Evolutionary conservation across 2,113 vertebrate genomes (phyloP).

Genomic region (Hiodon alosoides): DNA sequence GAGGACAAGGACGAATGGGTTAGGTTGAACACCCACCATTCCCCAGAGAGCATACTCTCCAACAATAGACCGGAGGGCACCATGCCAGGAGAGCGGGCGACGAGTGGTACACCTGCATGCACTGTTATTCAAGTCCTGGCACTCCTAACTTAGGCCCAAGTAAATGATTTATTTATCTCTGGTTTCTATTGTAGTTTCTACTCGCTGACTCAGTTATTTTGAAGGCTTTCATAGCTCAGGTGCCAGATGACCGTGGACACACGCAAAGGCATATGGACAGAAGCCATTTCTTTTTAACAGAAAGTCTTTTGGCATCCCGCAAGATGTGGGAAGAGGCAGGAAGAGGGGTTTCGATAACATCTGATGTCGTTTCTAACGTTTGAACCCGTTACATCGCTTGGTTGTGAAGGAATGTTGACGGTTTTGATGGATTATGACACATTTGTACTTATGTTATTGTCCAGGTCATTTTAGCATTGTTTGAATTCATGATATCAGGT

Average conservation of each 20-base stretch:
- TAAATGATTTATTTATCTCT: conserved; percentile 23
- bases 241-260: not conserved
- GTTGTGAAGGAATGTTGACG: too few species aligned
- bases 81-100: conserved; percentile 40
- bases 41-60: conserved; percentile 56
- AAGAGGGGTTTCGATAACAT: not conserved
- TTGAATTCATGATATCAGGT: too few species aligned
- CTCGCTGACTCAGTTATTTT: not conserved
- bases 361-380: too few species aligned
- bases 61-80: conserved; percentile 59
- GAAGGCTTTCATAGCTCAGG: not conserved
- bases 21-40: conserved; percentile 52
- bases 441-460: too few species aligned
- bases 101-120: not conserved
- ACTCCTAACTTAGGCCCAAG: conserved; percentile 36
- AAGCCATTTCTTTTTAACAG: not conserved
- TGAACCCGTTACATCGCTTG: too few species aligned
- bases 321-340: not conserved
- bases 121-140: not conserved
- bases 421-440: too few species aligned
- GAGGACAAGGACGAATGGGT: conserved; percentile 38
- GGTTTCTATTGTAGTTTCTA: too few species aligned
- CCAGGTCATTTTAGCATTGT: too few species aligned
- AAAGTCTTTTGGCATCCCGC: not conserved
- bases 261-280: not conserved